Evolutionary conservation across 2,888 invertebrate species (phyloP).

Genomic region (Microdon myrmicae): DNA sequence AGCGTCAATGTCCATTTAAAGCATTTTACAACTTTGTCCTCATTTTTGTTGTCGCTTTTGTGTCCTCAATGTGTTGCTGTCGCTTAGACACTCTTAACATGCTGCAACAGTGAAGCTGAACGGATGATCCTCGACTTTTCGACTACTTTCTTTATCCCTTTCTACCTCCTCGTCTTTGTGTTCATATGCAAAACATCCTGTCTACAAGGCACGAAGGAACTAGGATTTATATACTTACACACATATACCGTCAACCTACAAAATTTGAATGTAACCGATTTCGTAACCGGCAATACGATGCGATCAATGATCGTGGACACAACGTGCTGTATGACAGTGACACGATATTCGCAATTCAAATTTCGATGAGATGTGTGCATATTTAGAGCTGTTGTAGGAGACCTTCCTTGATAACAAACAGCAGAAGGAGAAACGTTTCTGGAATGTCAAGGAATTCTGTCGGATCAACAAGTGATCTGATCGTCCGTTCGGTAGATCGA

Average conservation of each 20-base stretch:
- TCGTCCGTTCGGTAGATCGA: slow-evolving; percentile 15
- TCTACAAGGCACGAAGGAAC: slow-evolving; percentile 1
- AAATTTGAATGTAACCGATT: slow-evolving; percentile 40
- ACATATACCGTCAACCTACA: slow-evolving; percentile 8
- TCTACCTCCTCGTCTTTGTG: too few species aligned
- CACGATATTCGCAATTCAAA: slow-evolving; percentile 63
- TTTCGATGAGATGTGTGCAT: slow-evolving; percentile 51
- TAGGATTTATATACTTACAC: slow-evolving; percentile 49
- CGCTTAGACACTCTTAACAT: too few species aligned
- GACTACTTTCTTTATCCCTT: slow-evolving; percentile 4
- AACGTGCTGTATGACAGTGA: slow-evolving; percentile 48
- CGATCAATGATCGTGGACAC: slow-evolving; percentile 10
- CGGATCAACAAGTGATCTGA: slow-evolving; percentile 36
- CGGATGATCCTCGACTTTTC: too few species aligned
- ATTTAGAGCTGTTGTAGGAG: slow-evolving; percentile 27
- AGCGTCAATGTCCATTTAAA: slow-evolving; percentile 66
- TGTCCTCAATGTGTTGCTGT: too few species aligned
- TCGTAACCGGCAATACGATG: slow-evolving; percentile 40
- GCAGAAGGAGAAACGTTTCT: slow-evolving; percentile 9
- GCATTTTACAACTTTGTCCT: slow-evolving; percentile 65
- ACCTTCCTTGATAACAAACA: slow-evolving; percentile 33
- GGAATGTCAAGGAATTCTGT: slow-evolving; percentile 23
- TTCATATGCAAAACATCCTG: slow-evolving; percentile 40
- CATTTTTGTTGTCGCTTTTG: slow-evolving; percentile 55
- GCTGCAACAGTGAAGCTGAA: too few species aligned